These are phyloP conservation scores for Tetranychus urticae DNA, from an alignment of 1,140 invertebrate genomes.

Conservation along the genomic window DNA sequence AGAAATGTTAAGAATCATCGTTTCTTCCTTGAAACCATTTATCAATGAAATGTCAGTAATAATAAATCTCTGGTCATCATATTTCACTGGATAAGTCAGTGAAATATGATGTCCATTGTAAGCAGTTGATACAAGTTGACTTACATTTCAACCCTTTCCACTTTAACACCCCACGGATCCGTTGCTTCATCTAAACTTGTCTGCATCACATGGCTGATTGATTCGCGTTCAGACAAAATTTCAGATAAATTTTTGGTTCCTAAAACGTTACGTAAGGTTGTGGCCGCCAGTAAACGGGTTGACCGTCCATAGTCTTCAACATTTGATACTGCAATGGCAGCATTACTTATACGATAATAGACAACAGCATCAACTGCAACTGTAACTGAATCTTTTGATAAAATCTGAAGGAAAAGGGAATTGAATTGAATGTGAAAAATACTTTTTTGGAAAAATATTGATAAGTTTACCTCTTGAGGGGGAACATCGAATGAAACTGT, in stretches of 20 bases:
- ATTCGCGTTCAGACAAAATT: slow-evolving; percentile 29
- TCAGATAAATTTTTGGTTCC: slow-evolving; percentile 30
- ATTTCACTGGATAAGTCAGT: too few relatives aligned
- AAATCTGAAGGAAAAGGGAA: slow-evolving; percentile 19
- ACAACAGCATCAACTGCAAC: slow-evolving; percentile 27
- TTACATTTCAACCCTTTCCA: slow-evolving; percentile 86
- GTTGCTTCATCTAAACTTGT: slow-evolving; percentile 24
- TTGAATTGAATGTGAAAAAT: slow-evolving; percentile 17
- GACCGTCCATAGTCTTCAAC: slow-evolving; percentile 28
- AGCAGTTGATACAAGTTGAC: slow-evolving; percentile 14
- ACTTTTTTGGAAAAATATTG: too few relatives aligned
- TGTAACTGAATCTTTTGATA: slow-evolving; percentile 29
- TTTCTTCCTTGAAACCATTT: too few relatives aligned
- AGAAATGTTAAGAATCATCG: too few relatives aligned
- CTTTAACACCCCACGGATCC: slow-evolving; percentile 43
- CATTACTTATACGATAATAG: slow-evolving; percentile 32
- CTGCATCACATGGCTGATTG: slow-evolving; percentile 28
- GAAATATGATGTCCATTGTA: too few relatives aligned
- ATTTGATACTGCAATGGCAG: slow-evolving; percentile 34
- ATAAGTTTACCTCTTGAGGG: slow-evolving; percentile 27
- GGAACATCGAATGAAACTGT: slow-evolving; percentile 33
- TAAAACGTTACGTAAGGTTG: slow-evolving; percentile 27
- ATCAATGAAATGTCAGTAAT: too few relatives aligned
- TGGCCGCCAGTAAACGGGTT: slow-evolving; percentile 21
- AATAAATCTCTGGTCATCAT: too few relatives aligned